phyloP scores from a whole-genome alignment of 1,140 invertebrate genomes.

The Parapsyche elsis region DNA sequence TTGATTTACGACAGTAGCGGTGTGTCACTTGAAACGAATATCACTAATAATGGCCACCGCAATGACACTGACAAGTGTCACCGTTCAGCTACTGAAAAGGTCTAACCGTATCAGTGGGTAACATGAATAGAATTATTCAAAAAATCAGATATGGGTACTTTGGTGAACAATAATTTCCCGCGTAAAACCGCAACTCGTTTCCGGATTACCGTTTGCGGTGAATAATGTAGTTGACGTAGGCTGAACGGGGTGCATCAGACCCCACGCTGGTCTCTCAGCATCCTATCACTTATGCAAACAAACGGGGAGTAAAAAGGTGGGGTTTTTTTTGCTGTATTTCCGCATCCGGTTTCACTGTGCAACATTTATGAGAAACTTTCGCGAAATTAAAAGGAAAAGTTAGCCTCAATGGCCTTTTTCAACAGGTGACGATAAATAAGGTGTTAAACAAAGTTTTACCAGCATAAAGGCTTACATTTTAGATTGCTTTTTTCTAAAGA shows the following conservation, averaged over 20 bases:
- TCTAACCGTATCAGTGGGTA: too few species aligned
- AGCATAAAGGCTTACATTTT: too few species aligned
- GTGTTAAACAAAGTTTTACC: too few species aligned
- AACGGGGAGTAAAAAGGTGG: not conserved
- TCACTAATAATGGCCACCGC: too few species aligned
- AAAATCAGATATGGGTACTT: too few species aligned
- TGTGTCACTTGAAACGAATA: not conserved
- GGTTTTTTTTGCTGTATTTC: conserved; percentile 39
- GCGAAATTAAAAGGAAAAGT: not conserved
- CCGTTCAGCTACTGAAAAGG: too few species aligned
- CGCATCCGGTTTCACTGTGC: not conserved
- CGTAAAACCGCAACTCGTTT: conserved; percentile 50
- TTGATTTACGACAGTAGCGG: not conserved
- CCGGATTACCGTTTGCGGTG: conserved; percentile 28
- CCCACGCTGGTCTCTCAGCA: not conserved
- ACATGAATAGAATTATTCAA: too few species aligned
- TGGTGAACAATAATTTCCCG: conserved; percentile 50
- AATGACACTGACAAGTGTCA: too few species aligned
- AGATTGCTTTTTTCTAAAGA: too few species aligned
- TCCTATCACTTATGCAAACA: conserved; percentile 49
- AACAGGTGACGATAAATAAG: too few species aligned
- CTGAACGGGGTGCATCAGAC: conserved; percentile 10
- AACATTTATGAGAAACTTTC: conserved; percentile 5
- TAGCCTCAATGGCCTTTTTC: too few species aligned
- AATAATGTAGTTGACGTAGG: conserved; percentile 30